These are phyloP conservation scores for Saturnia japonica DNA, from an alignment of 2,888 invertebrate genomes.

Conservation along the genomic window DNA sequence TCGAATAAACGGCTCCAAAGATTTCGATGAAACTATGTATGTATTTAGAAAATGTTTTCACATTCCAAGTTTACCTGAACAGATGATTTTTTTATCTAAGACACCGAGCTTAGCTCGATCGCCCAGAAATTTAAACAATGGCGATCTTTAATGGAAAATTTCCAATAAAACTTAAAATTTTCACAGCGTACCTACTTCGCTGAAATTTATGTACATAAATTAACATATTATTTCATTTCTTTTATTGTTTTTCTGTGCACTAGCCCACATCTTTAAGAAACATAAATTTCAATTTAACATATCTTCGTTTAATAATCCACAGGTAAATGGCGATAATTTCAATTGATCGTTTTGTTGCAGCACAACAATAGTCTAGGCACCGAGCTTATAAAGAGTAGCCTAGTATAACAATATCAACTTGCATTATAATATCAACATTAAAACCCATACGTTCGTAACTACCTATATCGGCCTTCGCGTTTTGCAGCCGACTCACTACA, in stretches of 20 bases:
- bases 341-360: neutral
- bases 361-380: neutral
- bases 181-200: too few relatives aligned
- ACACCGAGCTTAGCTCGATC: too few relatives aligned
- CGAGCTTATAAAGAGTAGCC: neutral
- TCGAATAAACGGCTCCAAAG: too few relatives aligned
- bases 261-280: neutral
- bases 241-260: neutral
- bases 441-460: slow-evolving; percentile 18
- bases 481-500: slow-evolving; percentile 24
- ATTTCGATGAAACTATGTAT: too few relatives aligned
- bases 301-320: neutral
- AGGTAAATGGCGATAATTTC: neutral
- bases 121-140: too few relatives aligned
- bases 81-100: too few relatives aligned
- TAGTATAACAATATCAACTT: slow-evolving; percentile 10
- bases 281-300: neutral
- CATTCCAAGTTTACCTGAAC: too few relatives aligned
- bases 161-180: too few relatives aligned
- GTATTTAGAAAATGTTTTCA: too few relatives aligned
- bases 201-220: neutral
- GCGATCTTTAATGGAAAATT: too few relatives aligned
- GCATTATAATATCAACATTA: slow-evolving; percentile 17
- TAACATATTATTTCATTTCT: neutral
- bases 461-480: slow-evolving; percentile 23